Percentiles rank a stretch among this genome's conserved stretches.
phyloP scores from a whole-genome alignment of 1,140 invertebrate species.

The Calliopsis andreniformis region DNA sequence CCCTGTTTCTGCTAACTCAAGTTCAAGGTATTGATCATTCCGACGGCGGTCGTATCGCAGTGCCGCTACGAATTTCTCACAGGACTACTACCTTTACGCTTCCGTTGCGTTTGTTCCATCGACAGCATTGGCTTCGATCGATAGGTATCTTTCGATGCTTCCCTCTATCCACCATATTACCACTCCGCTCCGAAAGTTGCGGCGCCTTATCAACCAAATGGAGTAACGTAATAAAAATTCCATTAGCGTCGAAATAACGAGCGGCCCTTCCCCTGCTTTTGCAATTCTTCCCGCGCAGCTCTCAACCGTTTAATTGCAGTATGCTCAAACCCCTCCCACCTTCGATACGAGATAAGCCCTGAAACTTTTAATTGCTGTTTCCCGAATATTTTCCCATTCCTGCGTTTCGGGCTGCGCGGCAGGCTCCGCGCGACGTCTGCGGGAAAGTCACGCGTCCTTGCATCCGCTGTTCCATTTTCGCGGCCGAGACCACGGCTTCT shows the following conservation, averaged over 20 bases:
- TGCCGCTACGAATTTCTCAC: neutral
- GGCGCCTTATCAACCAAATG: neutral
- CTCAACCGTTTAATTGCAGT: conserved; percentile 37
- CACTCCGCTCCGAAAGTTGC: neutral
- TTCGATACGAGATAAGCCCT: conserved; percentile 21
- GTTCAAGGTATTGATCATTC: conserved; percentile 39
- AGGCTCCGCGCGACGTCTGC: conserved; percentile 24
- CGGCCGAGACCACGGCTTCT: neutral
- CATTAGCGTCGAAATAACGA: conserved; percentile 23
- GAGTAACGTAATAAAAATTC: conserved; percentile 22
- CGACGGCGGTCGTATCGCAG: no score
- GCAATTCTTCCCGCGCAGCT: conserved; percentile 10
- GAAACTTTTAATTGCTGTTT: conserved; percentile 44
- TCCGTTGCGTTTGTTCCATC: no score
- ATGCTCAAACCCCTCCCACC: conserved; percentile 24
- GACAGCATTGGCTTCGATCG: no score
- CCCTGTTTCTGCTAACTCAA: conserved; percentile 31
- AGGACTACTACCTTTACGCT: no score
- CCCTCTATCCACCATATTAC: neutral
- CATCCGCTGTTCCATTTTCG: conserved; percentile 31
- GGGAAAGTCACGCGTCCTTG: conserved; percentile 45
- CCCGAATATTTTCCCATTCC: conserved; percentile 20
- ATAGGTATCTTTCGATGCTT: no score
- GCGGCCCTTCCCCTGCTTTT: neutral
- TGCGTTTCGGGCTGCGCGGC: neutral